These are phyloP conservation scores for Dissostichus mawsoni DNA, from an alignment of 2,113 vertebrate genomes.

Conservation along the genomic window DNA sequence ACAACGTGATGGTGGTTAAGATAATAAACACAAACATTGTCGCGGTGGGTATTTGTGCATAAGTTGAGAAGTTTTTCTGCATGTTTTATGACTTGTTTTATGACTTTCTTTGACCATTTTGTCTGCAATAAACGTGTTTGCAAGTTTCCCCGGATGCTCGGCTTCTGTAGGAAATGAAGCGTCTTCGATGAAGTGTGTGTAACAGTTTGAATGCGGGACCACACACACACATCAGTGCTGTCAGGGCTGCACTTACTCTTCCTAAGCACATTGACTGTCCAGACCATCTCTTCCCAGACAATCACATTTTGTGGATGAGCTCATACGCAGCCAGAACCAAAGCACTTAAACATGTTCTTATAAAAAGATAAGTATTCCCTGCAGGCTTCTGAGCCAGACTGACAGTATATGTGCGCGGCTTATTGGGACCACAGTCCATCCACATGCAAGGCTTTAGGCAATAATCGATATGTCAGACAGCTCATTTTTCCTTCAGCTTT, in stretches of 20 bases:
- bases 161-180: constrained; percentile 20
- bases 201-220: constrained; percentile 20
- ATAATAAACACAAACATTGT: background rate
- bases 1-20: background rate
- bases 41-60: background rate
- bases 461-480: constrained; percentile 33
- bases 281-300: constrained; percentile 22
- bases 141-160: background rate
- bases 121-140: constrained; percentile 17
- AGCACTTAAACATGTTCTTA: constrained; percentile 62
- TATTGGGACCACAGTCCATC: background rate
- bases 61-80: background rate
- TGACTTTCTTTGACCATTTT: background rate
- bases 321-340: constrained; percentile 54
- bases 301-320: constrained; percentile 56
- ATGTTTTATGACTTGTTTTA: background rate
- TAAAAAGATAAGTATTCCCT: constrained; percentile 60
- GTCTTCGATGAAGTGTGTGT: constrained; percentile 4
- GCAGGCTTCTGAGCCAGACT: constrained; percentile 36
- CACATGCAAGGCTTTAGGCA: constrained; percentile 12
- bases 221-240: constrained; percentile 44
- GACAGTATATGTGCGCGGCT: constrained; percentile 23
- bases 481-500: constrained; percentile 5
- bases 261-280: constrained; percentile 18
- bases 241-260: constrained; percentile 22